Evolutionary conservation across 2,113 vertebrate species (phyloP).

Genomic region (Petaurus breviceps): DNA sequence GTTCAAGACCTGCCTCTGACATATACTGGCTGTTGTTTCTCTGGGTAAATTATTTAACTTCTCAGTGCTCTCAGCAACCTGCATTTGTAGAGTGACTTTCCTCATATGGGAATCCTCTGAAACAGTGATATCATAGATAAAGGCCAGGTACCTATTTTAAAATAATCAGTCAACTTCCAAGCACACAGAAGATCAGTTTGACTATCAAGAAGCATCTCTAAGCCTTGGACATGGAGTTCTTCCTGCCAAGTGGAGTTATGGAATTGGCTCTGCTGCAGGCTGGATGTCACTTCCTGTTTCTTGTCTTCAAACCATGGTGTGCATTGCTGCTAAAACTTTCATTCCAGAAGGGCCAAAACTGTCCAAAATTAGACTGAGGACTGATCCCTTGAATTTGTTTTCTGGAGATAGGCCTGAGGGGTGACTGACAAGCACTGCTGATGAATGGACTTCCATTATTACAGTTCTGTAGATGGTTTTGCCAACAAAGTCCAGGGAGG

Average conservation of each 20-base stretch:
- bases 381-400: slow-evolving; percentile 29
- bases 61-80: neutral
- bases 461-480: slow-evolving; percentile 65
- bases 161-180: neutral
- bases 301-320: slow-evolving; percentile 36
- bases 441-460: slow-evolving; percentile 64
- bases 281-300: neutral
- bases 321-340: neutral
- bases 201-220: neutral
- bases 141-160: neutral
- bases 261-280: slow-evolving; percentile 21
- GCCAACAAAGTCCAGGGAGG: slow-evolving; percentile 57
- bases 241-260: slow-evolving; percentile 41
- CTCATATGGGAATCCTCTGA: neutral
- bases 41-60: neutral
- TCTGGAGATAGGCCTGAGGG: neutral
- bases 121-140: neutral
- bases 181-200: neutral
- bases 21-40: neutral
- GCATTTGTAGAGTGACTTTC: neutral
- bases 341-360: neutral
- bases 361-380: neutral
- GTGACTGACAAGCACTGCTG: slow-evolving; percentile 46
- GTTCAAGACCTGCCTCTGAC: neutral
- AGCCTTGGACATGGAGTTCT: slow-evolving; percentile 16